Evolutionary conservation across 2,797 vertebrate species (phyloP).

Genomic region (Galagoides demidoff): DNA sequence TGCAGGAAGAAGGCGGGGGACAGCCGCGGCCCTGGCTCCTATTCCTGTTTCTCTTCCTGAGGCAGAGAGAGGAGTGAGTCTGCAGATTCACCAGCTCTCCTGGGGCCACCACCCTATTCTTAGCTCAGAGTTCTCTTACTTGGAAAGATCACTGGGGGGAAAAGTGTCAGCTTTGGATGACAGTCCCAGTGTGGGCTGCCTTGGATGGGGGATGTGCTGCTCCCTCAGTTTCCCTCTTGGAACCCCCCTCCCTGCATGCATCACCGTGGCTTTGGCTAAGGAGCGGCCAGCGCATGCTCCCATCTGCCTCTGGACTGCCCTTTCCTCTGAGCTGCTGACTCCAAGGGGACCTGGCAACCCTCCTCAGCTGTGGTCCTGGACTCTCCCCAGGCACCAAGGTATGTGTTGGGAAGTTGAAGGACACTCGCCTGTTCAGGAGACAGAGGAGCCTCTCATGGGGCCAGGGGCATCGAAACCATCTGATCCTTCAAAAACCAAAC

Average conservation of each 20-base stretch:
- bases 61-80: neutral
- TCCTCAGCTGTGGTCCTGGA: neutral
- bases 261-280: neutral
- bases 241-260: too few relatives aligned
- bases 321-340: neutral
- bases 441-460: too few relatives aligned
- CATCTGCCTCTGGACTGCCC: neutral
- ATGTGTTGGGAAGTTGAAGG: neutral
- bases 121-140: neutral
- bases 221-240: neutral
- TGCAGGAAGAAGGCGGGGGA: neutral
- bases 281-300: rapidly evolving
- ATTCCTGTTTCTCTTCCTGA: rapidly evolving
- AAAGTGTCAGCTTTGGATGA: neutral
- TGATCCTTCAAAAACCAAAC: too few relatives aligned
- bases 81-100: neutral
- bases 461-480: neutral
- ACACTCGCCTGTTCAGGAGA: neutral
- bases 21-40: neutral
- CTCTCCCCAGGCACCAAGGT: neutral
- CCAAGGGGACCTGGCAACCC: neutral
- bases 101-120: neutral
- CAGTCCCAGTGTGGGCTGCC: neutral
- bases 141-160: neutral
- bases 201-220: neutral